Evolutionary conservation across 1,140 invertebrate species (phyloP).

Genomic region (Lethocerus indicus): DNA sequence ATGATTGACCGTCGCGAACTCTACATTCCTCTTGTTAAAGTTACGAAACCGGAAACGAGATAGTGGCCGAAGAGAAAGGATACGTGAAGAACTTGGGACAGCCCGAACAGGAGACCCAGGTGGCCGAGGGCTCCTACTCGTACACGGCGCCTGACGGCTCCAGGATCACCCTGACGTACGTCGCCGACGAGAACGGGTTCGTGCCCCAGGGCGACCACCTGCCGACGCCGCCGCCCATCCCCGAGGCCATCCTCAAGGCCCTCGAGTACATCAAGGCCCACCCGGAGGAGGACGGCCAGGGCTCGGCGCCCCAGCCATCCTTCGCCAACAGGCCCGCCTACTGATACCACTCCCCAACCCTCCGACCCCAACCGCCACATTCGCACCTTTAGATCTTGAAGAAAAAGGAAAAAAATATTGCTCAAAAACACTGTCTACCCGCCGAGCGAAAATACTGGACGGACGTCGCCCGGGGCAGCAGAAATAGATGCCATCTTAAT

Average conservation of each 20-base stretch:
- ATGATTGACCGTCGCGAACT: too few relatives aligned
- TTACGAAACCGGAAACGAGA: constrained; percentile 49
- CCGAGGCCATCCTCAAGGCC: constrained; percentile 51
- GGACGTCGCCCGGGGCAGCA: too few relatives aligned
- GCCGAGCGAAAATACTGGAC: too few relatives aligned
- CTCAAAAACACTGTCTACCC: too few relatives aligned
- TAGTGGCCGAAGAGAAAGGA: constrained; percentile 43
- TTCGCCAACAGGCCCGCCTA: too few relatives aligned
- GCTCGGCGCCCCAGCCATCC: too few relatives aligned
- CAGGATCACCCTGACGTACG: constrained; percentile 46
- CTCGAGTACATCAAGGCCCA: constrained; percentile 40
- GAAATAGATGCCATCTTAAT: too few relatives aligned
- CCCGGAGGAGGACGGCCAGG: constrained; percentile 17
- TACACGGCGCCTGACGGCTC: constrained; percentile 60
- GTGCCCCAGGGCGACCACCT: constrained; percentile 38
- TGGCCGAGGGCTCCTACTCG: constrained; percentile 37
- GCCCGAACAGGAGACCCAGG: constrained; percentile 36
- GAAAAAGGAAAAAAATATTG: too few relatives aligned
- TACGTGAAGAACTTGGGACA: constrained; percentile 40
- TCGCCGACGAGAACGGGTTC: constrained; percentile 54
- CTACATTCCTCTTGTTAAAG: too few relatives aligned
- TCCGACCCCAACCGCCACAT: too few relatives aligned
- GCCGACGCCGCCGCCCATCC: constrained; percentile 48
- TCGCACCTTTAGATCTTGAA: too few relatives aligned
- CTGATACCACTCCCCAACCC: too few relatives aligned